phyloP scores from a whole-genome alignment of 1,140 invertebrate species.

The Antheraea pernyi region DNA sequence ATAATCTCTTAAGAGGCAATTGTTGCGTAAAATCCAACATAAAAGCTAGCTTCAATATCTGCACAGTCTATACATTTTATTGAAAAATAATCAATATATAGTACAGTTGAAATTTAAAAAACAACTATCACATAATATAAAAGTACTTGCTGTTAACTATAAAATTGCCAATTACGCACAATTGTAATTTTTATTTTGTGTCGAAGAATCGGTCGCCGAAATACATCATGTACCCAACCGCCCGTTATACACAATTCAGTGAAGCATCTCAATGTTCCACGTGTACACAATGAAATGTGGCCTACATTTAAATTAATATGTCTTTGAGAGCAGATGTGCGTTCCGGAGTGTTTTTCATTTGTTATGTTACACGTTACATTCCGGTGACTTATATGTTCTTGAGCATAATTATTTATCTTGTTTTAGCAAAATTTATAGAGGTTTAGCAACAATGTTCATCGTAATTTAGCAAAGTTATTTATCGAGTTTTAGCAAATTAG shows the following conservation, averaged over 20 bases:
- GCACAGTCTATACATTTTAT: no score
- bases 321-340: not conserved
- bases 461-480: not conserved
- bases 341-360: conserved; percentile 6
- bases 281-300: not conserved
- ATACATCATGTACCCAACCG: not conserved
- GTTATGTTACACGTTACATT: conserved; percentile 3
- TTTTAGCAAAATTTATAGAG: not conserved
- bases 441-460: not conserved
- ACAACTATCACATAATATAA: no score
- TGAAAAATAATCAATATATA: no score
- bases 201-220: not conserved
- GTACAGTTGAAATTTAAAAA: no score
- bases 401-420: not conserved
- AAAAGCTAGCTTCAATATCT: no score
- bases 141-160: no score
- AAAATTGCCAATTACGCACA: no score
- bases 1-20: no score
- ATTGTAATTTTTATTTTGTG: not conserved
- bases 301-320: conserved; percentile 3
- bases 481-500: no score
- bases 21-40: no score
- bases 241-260: not conserved
- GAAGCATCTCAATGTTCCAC: not conserved
- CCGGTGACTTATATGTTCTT: not conserved